Percentiles rank a stretch among this genome's conserved stretches.
phyloP scores from a whole-genome alignment of 2,888 invertebrate genomes.

The Drosophila anomelani region DNA sequence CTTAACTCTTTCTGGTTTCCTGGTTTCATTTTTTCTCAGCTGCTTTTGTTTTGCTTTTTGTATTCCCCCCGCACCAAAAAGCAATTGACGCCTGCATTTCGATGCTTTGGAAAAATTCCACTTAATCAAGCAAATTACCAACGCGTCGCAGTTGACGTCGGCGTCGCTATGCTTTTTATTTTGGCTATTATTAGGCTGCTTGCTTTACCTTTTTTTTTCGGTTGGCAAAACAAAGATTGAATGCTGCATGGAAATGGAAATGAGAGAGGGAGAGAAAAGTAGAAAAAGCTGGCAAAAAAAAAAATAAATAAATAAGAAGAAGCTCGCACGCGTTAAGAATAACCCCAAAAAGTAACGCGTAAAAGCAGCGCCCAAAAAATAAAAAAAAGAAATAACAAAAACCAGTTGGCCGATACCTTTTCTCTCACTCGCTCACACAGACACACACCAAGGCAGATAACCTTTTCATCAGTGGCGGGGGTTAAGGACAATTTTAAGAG shows the following conservation, averaged over 20 bases:
- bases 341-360: conserved; percentile 74
- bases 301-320: conserved; percentile 16
- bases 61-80: neutral
- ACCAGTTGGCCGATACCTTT: conserved; percentile 69
- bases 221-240: conserved; percentile 71
- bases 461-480: conserved; percentile 9
- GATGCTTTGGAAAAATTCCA: conserved; percentile 65
- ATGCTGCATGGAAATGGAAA: conserved; percentile 68
- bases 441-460: conserved; percentile 7
- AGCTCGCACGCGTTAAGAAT: conserved; percentile 65
- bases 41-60: conserved; percentile 17
- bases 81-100: conserved; percentile 51
- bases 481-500: neutral
- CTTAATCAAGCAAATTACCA: conserved; percentile 77
- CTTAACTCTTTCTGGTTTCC: conserved; percentile 35
- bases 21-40: conserved; percentile 16
- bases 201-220: conserved; percentile 66
- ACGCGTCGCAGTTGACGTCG: conserved; percentile 55
- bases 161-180: conserved; percentile 40
- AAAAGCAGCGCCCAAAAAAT: conserved; percentile 60
- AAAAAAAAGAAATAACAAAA: conserved; percentile 62
- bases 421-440: conserved; percentile 26
- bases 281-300: conserved; percentile 12
- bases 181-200: conserved; percentile 70
- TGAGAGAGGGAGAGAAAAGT: conserved; percentile 8